phyloP scores from a whole-genome alignment of 2,797 vertebrate genomes.

The Oophaga sylvatica region DNA sequence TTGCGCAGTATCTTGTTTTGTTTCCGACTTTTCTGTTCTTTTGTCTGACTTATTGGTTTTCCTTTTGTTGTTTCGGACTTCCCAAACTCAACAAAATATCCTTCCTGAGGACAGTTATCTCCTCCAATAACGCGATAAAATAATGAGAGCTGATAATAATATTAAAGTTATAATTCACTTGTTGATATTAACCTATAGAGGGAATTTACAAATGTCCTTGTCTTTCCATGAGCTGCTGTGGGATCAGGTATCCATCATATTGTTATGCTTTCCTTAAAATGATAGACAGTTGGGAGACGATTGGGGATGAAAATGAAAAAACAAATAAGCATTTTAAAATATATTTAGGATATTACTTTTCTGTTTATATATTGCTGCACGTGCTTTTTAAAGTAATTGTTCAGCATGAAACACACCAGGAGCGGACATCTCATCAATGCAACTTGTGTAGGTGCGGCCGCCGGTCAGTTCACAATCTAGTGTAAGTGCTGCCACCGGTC shows the following conservation, averaged over 20 bases:
- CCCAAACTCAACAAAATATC: slow-evolving; percentile 39
- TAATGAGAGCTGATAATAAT: slow-evolving; percentile 44
- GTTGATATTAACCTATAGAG: slow-evolving; percentile 43
- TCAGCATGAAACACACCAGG: no score
- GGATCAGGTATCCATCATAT: background rate
- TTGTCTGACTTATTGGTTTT: slow-evolving; percentile 60
- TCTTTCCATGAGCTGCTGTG: slow-evolving; percentile 2
- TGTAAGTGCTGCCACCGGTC: no score
- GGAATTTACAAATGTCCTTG: slow-evolving; percentile 5
- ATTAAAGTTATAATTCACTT: slow-evolving; percentile 54
- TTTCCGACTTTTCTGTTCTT: slow-evolving; percentile 53
- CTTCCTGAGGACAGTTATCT: slow-evolving; percentile 53
- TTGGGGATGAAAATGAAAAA: background rate
- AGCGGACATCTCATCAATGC: no score
- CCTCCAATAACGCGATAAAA: slow-evolving; percentile 32
- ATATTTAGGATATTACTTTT: background rate
- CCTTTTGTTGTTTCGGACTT: slow-evolving; percentile 31
- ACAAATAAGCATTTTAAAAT: background rate
- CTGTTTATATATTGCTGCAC: background rate
- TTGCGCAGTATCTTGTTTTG: slow-evolving; percentile 52
- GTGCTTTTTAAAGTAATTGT: background rate
- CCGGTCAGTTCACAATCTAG: no score
- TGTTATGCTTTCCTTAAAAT: background rate
- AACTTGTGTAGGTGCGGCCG: no score
- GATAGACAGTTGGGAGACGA: background rate